Conservation (phyloP, 2,113 vertebrate genomes). For the Mustelus asterias region DNA sequence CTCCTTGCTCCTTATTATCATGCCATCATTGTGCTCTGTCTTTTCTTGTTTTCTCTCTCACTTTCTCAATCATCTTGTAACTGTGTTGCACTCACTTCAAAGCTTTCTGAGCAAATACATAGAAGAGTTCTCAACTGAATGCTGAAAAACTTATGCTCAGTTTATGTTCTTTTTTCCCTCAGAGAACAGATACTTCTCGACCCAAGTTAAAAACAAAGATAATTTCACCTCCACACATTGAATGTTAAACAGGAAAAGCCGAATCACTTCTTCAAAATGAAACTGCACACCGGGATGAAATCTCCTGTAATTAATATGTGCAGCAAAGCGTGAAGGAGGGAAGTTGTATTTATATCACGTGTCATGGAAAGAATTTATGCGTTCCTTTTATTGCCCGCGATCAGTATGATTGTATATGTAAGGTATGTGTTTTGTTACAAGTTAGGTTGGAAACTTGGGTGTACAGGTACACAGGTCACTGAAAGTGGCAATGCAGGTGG, state of each 20-base stretch:
- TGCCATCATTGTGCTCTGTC: background rate
- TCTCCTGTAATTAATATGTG: background rate
- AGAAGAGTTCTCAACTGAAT: background rate
- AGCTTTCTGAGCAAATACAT: background rate
- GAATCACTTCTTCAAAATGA: background rate
- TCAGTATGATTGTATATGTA: no score
- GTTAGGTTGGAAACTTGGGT: no score
- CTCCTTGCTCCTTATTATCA: background rate
- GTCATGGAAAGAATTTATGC: no score
- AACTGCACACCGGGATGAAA: background rate
- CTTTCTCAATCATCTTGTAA: background rate
- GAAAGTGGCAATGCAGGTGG: no score
- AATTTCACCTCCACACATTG: background rate
- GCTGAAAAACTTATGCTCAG: background rate
- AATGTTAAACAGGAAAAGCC: background rate
- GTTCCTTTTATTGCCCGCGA: no score
- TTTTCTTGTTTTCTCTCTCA: background rate
- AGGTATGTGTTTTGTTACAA: no score
- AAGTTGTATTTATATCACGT: background rate
- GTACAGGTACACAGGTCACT: no score
- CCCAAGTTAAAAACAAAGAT: background rate
- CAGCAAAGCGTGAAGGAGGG: background rate
- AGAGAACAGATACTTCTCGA: background rate
- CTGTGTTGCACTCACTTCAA: background rate
- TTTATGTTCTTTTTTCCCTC: background rate